Conservation (phyloP, 2,113 vertebrate species). For the Vombatus ursinus region DNA sequence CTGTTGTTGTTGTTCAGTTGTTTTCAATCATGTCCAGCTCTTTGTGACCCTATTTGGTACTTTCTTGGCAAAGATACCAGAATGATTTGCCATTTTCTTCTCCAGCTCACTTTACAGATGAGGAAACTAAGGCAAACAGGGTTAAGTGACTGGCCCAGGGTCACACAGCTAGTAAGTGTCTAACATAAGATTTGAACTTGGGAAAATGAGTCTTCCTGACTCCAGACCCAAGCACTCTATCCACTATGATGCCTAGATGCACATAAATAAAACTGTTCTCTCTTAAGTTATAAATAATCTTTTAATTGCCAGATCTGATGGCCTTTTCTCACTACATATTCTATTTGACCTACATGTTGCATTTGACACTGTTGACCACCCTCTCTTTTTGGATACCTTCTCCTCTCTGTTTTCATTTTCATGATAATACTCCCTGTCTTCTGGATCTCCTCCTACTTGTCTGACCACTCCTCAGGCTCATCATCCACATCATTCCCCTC, state of each 20-base stretch:
- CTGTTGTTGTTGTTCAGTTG: neutral
- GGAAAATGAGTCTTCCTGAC: neutral
- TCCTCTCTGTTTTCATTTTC: neutral
- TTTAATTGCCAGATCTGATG: neutral
- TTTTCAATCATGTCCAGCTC: neutral
- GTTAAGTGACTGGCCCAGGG: neutral
- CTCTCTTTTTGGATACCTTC: neutral
- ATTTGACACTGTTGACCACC: neutral
- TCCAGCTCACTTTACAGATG: neutral
- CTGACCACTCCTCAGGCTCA: neutral
- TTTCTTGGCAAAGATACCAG: neutral
- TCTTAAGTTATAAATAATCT: neutral
- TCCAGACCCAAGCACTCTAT: neutral
- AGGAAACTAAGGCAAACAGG: neutral
- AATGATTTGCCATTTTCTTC: neutral
- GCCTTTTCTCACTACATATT: neutral
- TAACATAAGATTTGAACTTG: neutral
- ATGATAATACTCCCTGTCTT: neutral
- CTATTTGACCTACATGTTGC: neutral
- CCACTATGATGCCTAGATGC: neutral
- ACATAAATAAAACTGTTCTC: neutral
- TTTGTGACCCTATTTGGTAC: neutral
- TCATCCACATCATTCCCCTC: neutral
- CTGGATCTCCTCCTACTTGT: neutral
- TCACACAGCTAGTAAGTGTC: neutral